Evolutionary conservation across 2,888 invertebrate genomes (phyloP).

Genomic region (Alloplasta piceator): DNA sequence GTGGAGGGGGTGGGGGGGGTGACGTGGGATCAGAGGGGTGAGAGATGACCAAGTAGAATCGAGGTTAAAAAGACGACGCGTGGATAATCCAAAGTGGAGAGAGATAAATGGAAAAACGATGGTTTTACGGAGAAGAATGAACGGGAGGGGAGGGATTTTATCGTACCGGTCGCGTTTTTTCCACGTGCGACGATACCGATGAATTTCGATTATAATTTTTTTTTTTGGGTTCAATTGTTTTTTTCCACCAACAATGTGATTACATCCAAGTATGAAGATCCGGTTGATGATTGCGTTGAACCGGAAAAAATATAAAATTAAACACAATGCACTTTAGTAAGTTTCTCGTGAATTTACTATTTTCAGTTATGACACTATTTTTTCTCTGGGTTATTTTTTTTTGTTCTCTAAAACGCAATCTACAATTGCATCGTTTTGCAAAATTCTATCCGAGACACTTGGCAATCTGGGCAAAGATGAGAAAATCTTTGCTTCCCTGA

Average conservation of each 20-base stretch:
- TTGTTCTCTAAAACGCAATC: neutral
- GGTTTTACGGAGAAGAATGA: slow-evolving; percentile 56
- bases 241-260: neutral
- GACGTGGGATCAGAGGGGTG: slow-evolving; percentile 70
- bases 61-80: slow-evolving; percentile 61
- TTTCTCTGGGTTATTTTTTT: slow-evolving; percentile 1
- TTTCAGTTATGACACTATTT: slow-evolving; percentile 8
- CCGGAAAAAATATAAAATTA: slow-evolving; percentile 66
- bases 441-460: slow-evolving; percentile 58
- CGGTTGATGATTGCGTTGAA: slow-evolving; percentile 55
- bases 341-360: neutral
- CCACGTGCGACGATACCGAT: slow-evolving; percentile 65
- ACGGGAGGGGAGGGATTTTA: slow-evolving; percentile 71
- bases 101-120: slow-evolving; percentile 64
- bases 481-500: neutral
- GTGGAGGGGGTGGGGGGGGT: slow-evolving; percentile 56
- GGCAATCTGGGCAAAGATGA: slow-evolving; percentile 56
- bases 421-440: neutral
- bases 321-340: slow-evolving; percentile 74
- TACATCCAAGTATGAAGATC: slow-evolving; percentile 37
- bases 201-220: slow-evolving; percentile 2
- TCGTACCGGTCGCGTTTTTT: slow-evolving; percentile 61
- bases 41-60: slow-evolving; percentile 65
- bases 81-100: slow-evolving; percentile 65
- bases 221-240: neutral